phyloP scores from a whole-genome alignment of 2,888 invertebrate genomes.

The Drosophila robusta region DNA sequence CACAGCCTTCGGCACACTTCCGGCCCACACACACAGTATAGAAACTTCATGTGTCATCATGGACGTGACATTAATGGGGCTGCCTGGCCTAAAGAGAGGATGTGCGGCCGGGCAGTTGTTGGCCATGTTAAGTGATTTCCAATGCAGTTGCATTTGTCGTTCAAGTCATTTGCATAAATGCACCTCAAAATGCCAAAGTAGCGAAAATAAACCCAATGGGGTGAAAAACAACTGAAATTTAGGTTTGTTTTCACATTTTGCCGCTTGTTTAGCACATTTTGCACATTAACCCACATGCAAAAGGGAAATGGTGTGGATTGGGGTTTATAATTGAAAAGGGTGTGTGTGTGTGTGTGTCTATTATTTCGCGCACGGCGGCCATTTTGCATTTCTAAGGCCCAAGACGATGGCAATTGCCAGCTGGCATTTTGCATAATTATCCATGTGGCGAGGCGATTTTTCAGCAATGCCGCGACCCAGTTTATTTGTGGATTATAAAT shows the following conservation, averaged over 20 bases:
- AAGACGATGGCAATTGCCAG: constrained; percentile 57
- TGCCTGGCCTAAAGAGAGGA: constrained; percentile 2
- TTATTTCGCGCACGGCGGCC: constrained; percentile 49
- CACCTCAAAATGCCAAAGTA: constrained; percentile 51
- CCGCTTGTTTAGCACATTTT: constrained; percentile 71
- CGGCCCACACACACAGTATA: constrained; percentile 13
- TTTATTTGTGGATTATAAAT: constrained; percentile 28
- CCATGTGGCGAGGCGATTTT: constrained; percentile 38
- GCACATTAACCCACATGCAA: constrained; percentile 72
- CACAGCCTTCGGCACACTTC: constrained; percentile 28
- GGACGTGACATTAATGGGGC: constrained; percentile 48
- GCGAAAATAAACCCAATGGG: constrained; percentile 16
- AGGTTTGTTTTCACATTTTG: constrained; percentile 51
- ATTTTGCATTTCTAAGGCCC: constrained; percentile 51
- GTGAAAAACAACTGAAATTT: constrained; percentile 53
- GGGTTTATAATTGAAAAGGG: background rate
- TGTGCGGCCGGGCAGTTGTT: background rate
- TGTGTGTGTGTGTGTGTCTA: constrained; percentile 38
- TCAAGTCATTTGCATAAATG: constrained; percentile 66
- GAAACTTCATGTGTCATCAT: constrained; percentile 27
- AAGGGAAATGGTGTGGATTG: constrained; percentile 24
- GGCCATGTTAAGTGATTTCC: constrained; percentile 69
- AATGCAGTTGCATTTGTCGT: constrained; percentile 72
- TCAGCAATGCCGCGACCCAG: constrained; percentile 47
- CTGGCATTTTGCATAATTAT: constrained; percentile 74